A percentile compares a stretch with the other conserved stretches of the same genome.
These are phyloP conservation scores for Dromius quadrimaculatus DNA, from an alignment of 2,888 invertebrate species.

Conservation along the genomic window DNA sequence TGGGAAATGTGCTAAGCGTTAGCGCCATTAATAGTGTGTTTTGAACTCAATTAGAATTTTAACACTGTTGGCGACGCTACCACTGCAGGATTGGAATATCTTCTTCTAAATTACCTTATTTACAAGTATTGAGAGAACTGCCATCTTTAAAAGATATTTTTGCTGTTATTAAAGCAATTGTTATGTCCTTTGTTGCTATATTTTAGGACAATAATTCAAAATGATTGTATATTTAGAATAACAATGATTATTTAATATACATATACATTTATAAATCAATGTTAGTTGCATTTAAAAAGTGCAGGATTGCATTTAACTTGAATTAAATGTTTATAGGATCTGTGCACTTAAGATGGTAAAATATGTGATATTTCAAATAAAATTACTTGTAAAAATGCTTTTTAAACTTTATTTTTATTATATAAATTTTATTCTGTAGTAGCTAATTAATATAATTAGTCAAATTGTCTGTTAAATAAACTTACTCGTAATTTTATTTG, in stretches of 20 bases:
- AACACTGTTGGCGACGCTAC: neutral
- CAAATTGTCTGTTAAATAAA: conserved; percentile 22
- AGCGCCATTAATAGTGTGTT: no score
- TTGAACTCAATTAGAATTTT: neutral
- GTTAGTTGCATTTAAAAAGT: conserved; percentile 47
- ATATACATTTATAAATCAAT: conserved; percentile 37
- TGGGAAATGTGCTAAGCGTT: no score
- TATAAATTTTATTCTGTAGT: conserved; percentile 20
- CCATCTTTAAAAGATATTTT: conserved; percentile 44
- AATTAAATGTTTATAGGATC: conserved; percentile 34
- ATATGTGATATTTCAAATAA: conserved; percentile 9
- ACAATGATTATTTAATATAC: conserved; percentile 33
- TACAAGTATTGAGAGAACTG: conserved; percentile 46
- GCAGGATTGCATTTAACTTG: conserved; percentile 41
- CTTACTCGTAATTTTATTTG: conserved; percentile 25
- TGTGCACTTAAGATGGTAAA: conserved; percentile 19
- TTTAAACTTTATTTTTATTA: conserved; percentile 26
- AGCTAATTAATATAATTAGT: conserved; percentile 18
- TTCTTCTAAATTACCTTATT: no score
- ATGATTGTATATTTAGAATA: conserved; percentile 46
- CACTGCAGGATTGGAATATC: no score
- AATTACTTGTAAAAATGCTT: conserved; percentile 14
- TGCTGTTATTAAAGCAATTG: conserved; percentile 44
- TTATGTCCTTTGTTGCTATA: conserved; percentile 49
- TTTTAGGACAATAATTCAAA: conserved; percentile 47